Base-by-base conservation (phyloP, 2,797 vertebrate species). In the Harpagifer antarcticus region DNA sequence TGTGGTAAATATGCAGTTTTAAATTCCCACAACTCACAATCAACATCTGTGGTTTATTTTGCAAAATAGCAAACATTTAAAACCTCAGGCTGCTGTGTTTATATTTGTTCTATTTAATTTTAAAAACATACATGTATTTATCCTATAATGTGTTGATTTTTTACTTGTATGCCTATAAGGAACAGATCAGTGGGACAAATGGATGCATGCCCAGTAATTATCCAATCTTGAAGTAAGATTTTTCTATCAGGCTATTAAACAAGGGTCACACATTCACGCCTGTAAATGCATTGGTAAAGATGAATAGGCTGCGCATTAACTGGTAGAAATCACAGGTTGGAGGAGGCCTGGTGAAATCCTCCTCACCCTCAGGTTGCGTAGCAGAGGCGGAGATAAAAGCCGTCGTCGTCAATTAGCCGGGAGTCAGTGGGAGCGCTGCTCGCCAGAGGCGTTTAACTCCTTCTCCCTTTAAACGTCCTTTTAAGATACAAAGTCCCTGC, bases 381-480 rank as follows among this genome's bases (percentile, higher is more conserved):
- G 88, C 79, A 76, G 79, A 88, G 88, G 89, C 85, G 80, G 50
- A 90, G 91, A 95, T 93, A 89, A 94, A 94, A 92, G 88, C 80
- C 75, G 87, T 86, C 88, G 85, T 90, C 87, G 89, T 94, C 92
- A 92, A 94, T 93, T 93, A 93, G 91, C 91, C 85, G 78, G 64
- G 77, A 93, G 92, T 91, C 92, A 88, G 90, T 83, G 86, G 90
- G 90, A 89, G 90, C 87, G 87, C 87, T 75, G 86, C 86, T 89
- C 85, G 94, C 94, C 93, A 91, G 90, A 91, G 93, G 94, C 93
- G 86, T 89, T 91, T 85, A 86, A 87, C 93, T 93, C 83, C 84
- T 85, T 89, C 89, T 90, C 83, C 88, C 87, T 94, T 92, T 94
- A 92, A 94, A 93, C 92, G 90, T 91, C 90, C 91, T 94, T 94